Evolutionary conservation across 2,888 invertebrate genomes (phyloP).

Genomic region (Drosophila histrio): DNA sequence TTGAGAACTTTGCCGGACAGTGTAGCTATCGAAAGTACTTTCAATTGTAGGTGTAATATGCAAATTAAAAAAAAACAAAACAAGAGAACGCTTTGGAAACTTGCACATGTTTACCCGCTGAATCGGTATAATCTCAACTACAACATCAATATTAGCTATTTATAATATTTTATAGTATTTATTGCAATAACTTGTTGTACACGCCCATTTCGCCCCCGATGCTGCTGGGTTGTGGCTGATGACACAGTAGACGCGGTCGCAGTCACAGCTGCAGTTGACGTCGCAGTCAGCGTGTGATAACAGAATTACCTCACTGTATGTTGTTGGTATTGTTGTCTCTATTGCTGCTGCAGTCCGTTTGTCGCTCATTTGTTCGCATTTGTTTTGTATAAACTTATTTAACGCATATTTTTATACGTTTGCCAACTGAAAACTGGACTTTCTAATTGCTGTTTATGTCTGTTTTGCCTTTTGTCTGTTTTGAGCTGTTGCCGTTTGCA

Average conservation of each 20-base stretch:
- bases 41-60: neutral
- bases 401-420: slow-evolving; percentile 59
- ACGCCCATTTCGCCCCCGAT: neutral
- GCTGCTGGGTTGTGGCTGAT: slow-evolving; percentile 27
- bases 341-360: slow-evolving; percentile 42
- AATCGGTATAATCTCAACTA: neutral
- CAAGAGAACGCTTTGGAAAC: neutral
- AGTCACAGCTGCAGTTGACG: slow-evolving; percentile 8
- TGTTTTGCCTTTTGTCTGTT: slow-evolving; percentile 50
- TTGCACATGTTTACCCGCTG: neutral
- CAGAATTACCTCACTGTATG: slow-evolving; percentile 45
- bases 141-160: neutral
- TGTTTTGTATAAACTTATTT: slow-evolving; percentile 64
- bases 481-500: slow-evolving; percentile 41
- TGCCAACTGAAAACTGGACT: slow-evolving; percentile 57
- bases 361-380: slow-evolving; percentile 62
- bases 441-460: slow-evolving; percentile 70
- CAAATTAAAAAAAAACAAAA: neutral
- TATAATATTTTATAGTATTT: neutral
- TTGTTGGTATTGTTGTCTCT: slow-evolving; percentile 18
- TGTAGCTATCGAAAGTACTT: neutral
- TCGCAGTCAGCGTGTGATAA: slow-evolving; percentile 38
- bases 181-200: neutral
- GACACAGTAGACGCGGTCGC: slow-evolving; percentile 24
- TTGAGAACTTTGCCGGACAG: neutral